These are phyloP conservation scores for Acrossocheilus fasciatus DNA, from an alignment of 2,797 vertebrate species.

Conservation along the genomic window DNA sequence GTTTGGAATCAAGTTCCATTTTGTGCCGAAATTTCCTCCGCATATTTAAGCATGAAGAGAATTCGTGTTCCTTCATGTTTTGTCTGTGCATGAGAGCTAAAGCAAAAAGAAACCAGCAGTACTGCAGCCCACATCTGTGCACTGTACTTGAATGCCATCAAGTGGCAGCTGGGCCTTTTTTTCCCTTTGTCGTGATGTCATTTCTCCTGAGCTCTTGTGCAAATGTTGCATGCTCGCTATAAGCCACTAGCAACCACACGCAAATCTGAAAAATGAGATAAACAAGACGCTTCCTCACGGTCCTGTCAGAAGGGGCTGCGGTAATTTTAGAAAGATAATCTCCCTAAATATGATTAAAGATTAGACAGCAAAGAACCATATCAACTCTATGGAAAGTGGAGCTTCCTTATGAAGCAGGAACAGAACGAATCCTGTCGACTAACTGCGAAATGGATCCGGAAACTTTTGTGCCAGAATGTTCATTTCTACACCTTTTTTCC, in stretches of 20 bases:
- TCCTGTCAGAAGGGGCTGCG: conserved; percentile 75
- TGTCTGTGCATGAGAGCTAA: background rate
- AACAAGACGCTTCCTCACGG: conserved; percentile 75
- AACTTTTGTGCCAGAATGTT: background rate
- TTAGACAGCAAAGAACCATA: conserved; percentile 73
- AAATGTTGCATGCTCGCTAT: conserved; percentile 61
- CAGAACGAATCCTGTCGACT: background rate
- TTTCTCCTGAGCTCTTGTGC: conserved; percentile 65
- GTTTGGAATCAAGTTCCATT: background rate
- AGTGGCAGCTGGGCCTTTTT: conserved; percentile 58
- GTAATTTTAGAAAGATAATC: conserved; percentile 83
- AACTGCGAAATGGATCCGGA: background rate
- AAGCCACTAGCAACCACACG: conserved; percentile 72
- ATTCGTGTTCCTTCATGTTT: background rate
- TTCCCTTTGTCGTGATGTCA: conserved; percentile 40
- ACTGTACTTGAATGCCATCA: conserved; percentile 64
- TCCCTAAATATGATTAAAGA: conserved; percentile 78
- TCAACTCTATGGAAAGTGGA: conserved; percentile 65
- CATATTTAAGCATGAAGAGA: background rate
- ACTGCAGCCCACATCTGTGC: conserved; percentile 52
- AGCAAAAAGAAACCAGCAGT: conserved; percentile 40
- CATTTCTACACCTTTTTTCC: background rate
- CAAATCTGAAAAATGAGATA: conserved; percentile 62
- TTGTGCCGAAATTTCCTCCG: background rate
- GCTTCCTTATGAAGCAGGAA: background rate